These are phyloP conservation scores for Synaphobranchus kaupii DNA, from an alignment of 2,797 vertebrate species.

Conservation along the genomic window DNA sequence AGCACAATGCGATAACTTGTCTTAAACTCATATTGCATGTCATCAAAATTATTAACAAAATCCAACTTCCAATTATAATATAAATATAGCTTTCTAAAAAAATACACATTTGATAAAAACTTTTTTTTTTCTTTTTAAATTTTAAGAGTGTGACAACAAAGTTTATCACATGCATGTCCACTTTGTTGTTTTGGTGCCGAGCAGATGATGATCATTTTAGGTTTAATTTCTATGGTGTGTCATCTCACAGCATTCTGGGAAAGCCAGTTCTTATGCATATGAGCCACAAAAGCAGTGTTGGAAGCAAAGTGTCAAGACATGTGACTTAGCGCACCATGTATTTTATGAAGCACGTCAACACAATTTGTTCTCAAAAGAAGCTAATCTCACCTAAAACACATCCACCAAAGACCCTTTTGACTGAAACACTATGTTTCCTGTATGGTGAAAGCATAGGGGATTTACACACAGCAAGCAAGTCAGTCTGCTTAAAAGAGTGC, in stretches of 20 bases:
- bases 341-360: neutral
- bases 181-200: neutral
- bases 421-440: neutral
- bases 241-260: neutral
- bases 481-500: neutral
- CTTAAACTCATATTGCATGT: neutral
- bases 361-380: neutral
- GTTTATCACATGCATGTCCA: neutral
- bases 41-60: neutral
- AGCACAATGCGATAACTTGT: neutral
- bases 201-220: neutral
- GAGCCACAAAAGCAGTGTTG: neutral
- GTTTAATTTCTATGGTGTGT: neutral
- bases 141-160: neutral
- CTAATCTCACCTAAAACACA: neutral
- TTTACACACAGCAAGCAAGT: neutral
- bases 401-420: neutral
- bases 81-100: conserved; percentile 13
- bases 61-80: neutral
- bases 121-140: neutral
- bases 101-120: neutral
- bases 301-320: neutral
- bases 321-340: neutral
- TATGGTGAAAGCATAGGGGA: neutral
- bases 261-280: neutral